Conservation (phyloP, 2,888 invertebrate species). For the Drosophila eohydei region DNA sequence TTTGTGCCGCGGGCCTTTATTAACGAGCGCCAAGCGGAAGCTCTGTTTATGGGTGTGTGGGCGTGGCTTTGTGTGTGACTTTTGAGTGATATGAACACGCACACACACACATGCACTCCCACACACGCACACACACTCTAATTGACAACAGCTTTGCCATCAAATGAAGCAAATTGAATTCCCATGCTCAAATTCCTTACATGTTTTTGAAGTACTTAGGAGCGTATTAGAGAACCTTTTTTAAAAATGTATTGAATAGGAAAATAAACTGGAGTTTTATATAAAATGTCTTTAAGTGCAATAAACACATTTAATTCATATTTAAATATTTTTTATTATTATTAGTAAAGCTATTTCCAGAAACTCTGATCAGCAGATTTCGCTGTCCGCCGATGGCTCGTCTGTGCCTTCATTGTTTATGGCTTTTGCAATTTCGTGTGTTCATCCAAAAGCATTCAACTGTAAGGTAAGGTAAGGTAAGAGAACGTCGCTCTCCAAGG, state of each 20-base stretch:
- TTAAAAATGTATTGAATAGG: background rate
- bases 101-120: slow-evolving; percentile 8
- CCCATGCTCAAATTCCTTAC: background rate
- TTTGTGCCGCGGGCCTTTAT: slow-evolving; percentile 79
- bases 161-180: slow-evolving; percentile 66
- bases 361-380: too few species aligned
- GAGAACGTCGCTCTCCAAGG: too few species aligned
- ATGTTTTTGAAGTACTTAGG: background rate
- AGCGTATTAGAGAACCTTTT: background rate
- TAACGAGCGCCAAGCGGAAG: slow-evolving; percentile 83
- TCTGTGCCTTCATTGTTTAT: too few species aligned
- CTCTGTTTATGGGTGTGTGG: slow-evolving; percentile 19
- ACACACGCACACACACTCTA: slow-evolving; percentile 34
- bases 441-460: too few species aligned
- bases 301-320: background rate
- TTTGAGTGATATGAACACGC: slow-evolving; percentile 60
- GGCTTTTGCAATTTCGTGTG: too few species aligned
- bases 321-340: too few species aligned
- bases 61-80: slow-evolving; percentile 61
- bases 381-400: too few species aligned
- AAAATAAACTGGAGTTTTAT: background rate
- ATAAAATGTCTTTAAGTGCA: background rate
- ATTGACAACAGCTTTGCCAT: slow-evolving; percentile 53
- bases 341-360: too few species aligned
- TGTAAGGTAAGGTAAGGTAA: too few species aligned